Conservation (phyloP, 92 coral and sea anemone genomes). For the Zoanthus solanderi region DNA sequence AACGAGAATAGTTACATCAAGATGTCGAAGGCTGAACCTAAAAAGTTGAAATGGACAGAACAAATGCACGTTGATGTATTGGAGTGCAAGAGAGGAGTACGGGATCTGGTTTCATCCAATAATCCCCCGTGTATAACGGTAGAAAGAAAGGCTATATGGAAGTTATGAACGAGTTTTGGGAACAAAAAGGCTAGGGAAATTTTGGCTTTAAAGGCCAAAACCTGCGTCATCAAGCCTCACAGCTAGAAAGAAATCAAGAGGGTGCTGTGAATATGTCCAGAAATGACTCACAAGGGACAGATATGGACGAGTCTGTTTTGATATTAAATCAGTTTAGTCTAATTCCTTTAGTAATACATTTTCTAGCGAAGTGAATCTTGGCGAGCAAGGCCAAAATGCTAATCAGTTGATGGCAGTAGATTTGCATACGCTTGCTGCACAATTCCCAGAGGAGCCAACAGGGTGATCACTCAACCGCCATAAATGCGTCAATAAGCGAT, state of each 20-base stretch:
- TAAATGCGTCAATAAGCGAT: no score
- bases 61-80: no score
- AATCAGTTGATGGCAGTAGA: neutral
- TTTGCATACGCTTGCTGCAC: neutral
- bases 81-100: no score
- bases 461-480: neutral
- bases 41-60: no score
- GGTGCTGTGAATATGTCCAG: neutral
- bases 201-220: constrained; percentile 5
- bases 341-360: constrained; percentile 7
- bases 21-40: no score
- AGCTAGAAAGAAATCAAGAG: neutral
- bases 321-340: constrained; percentile 4
- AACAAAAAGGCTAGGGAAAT: no score
- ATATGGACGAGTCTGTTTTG: constrained; percentile 11
- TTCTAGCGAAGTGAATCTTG: constrained; percentile 10
- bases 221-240: constrained; percentile 6
- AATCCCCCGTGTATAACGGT: no score
- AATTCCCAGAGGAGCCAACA: constrained; percentile 13
- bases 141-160: no score
- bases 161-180: no score
- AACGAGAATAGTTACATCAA: no score
- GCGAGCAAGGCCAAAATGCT: constrained; percentile 17
- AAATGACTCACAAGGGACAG: neutral
- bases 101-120: no score